Evolutionary conservation across 2,113 vertebrate species (phyloP), one percentile per base, ranked within the genome.

Genomic region (Australoheros scitulus): DNA sequence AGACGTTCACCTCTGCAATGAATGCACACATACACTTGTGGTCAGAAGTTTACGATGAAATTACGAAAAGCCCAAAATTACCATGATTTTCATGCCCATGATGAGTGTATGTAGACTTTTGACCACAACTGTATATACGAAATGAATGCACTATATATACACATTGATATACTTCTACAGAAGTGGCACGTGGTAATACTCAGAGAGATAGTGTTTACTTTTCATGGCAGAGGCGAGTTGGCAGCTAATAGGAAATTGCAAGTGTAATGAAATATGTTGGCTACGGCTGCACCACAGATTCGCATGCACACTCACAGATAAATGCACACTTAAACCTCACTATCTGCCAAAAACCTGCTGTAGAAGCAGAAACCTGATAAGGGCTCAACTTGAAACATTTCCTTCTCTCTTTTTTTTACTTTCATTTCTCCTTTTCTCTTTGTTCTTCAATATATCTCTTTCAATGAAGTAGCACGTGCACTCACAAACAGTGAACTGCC

Each of bases 321-420:
- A 55, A 65, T 6, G 1, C 76, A 82, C 18, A 68, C 61, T 14
- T 80, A 58, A 50, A 47, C 59, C 38, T 80, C 8, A 43, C 75
- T 89, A 38, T 36, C 83, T 88, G 86, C 76, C 89, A 89, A 64
- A 89, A 92, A 81, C 11, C 81, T 86, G 86, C 93, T 77, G 24
- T n/a, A 18, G 59, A 84, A 91, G 89, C 88, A 90, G 74, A 93
- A 89, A 83, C 38, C 59, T 75, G 87, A 91, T 87, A 64, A 58
- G 61, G 17, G 56, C 34, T 92, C 76, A 88, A 85, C 76, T 88
- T 76, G 87, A 92, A 87, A 79, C 86, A 8, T 82, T 77, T 77
- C 70, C 59, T 74, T 55, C 50, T 29, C 63, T 29, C 26, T 82
- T 76, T 68, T 68, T 68, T 7, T 43, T 52, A 38, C 47, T 11